phyloP scores from a whole-genome alignment of 2,113 vertebrate species.

The Pogona vitticeps region DNA sequence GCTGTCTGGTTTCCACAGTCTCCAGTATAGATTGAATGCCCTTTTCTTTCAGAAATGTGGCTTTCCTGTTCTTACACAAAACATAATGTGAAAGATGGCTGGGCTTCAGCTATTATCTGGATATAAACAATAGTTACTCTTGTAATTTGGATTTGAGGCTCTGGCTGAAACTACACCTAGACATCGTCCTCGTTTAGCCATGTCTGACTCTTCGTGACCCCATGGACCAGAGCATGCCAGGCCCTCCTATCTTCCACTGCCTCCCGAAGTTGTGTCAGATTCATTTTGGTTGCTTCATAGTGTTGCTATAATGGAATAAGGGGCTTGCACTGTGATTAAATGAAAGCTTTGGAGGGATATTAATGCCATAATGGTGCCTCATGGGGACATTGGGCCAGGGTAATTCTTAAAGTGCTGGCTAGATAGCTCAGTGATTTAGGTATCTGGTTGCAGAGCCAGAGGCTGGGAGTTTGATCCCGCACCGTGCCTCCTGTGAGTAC shows the following conservation, averaged over 20 bases:
- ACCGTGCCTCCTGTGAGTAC: no score
- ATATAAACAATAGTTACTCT: accelerated
- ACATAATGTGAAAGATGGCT: accelerated
- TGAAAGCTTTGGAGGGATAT: background rate
- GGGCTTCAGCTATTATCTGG: background rate
- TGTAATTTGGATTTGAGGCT: background rate
- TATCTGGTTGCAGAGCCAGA: no score
- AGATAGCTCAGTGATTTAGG: no score
- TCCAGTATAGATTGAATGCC: background rate
- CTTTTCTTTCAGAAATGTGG: background rate
- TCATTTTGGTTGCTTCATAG: no score
- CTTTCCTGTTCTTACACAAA: background rate
- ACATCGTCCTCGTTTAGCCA: no score
- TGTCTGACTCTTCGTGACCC: no score
- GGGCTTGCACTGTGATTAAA: background rate
- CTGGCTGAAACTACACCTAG: accelerated
- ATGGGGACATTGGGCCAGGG: background rate
- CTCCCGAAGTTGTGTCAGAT: no score
- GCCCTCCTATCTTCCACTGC: no score
- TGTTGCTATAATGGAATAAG: background rate
- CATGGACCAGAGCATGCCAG: no score
- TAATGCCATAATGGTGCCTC: accelerated
- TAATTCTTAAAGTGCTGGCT: no score
- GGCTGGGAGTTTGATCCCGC: no score
- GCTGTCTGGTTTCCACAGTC: background rate